Conservation (phyloP, 2,888 invertebrate species). For the Macrosiphum euphorbiae region DNA sequence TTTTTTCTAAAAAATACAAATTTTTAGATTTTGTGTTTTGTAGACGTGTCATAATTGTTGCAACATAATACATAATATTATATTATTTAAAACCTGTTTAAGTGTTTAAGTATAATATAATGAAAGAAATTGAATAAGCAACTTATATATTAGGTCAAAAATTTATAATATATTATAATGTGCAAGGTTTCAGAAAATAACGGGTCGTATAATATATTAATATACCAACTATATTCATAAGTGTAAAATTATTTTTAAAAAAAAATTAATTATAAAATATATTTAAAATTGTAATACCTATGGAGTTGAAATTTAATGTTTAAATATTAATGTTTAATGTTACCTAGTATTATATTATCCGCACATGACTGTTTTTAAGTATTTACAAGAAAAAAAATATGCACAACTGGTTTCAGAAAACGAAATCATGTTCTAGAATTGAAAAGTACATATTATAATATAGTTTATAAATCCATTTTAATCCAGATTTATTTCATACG, state of each 20-base stretch:
- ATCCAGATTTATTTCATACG: not conserved
- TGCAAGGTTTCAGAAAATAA: not conserved
- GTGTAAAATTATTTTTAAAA: not conserved
- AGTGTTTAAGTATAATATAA: constrained; percentile 32
- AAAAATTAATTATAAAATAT: constrained; percentile 20
- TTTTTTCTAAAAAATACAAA: not conserved
- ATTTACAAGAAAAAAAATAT: not conserved
- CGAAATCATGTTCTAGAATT: not conserved
- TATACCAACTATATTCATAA: not conserved
- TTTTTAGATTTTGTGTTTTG: not conserved
- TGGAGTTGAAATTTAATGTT: not conserved
- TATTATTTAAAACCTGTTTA: constrained; percentile 8
- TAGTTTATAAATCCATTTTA: not conserved
- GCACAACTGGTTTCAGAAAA: constrained; percentile 9
- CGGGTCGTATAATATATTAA: not conserved
- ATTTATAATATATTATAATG: not conserved
- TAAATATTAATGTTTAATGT: not conserved
- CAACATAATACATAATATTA: not conserved
- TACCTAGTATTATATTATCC: not conserved
- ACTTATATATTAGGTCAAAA: constrained; percentile 20
- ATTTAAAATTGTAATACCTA: not conserved
- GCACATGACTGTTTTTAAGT: not conserved
- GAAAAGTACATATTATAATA: not conserved
- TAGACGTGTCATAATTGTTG: not conserved
- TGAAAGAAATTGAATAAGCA: constrained; percentile 22